phyloP scores from a whole-genome alignment of 53 echinoderm and acorn worm species.

The Temnopleurus reevesii region DNA sequence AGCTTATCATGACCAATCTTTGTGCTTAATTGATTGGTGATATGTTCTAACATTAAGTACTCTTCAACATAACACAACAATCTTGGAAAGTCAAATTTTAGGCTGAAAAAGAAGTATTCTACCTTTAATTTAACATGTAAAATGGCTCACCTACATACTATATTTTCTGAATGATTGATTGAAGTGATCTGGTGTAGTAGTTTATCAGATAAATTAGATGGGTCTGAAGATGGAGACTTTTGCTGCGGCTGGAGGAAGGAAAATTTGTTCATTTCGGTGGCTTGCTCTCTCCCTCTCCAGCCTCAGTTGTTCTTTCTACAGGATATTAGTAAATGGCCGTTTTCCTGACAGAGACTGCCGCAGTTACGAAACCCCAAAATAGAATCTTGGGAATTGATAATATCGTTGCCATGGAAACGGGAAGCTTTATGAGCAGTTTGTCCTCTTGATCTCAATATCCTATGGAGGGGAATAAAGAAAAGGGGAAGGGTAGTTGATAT shows the following conservation, averaged over 20 bases:
- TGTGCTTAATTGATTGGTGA: too few species aligned
- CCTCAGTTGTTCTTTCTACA: slow-evolving; percentile 26
- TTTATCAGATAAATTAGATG: too few species aligned
- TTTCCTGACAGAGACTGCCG: not conserved
- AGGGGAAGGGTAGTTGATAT: not conserved
- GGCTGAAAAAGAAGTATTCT: too few species aligned
- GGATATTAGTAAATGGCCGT: slow-evolving; percentile 42
- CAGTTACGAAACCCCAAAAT: not conserved
- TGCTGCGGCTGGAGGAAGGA: not conserved
- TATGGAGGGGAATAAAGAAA: not conserved
- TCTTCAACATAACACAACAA: too few species aligned
- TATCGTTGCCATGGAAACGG: not conserved
- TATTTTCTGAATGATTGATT: too few species aligned
- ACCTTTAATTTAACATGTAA: too few species aligned
- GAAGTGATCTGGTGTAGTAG: too few species aligned
- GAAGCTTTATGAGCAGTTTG: not conserved
- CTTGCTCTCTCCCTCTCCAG: slow-evolving; percentile 2
- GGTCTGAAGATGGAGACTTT: slow-evolving; percentile 8
- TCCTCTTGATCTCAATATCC: not conserved
- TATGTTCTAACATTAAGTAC: too few species aligned
- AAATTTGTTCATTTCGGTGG: slow-evolving; percentile 33
- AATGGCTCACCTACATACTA: too few species aligned
- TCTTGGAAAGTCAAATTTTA: too few species aligned
- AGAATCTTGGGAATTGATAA: not conserved
- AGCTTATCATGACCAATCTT: too few species aligned